phyloP scores from a whole-genome alignment of 2,113 vertebrate genomes.

The Pterophyllum scalare region DNA sequence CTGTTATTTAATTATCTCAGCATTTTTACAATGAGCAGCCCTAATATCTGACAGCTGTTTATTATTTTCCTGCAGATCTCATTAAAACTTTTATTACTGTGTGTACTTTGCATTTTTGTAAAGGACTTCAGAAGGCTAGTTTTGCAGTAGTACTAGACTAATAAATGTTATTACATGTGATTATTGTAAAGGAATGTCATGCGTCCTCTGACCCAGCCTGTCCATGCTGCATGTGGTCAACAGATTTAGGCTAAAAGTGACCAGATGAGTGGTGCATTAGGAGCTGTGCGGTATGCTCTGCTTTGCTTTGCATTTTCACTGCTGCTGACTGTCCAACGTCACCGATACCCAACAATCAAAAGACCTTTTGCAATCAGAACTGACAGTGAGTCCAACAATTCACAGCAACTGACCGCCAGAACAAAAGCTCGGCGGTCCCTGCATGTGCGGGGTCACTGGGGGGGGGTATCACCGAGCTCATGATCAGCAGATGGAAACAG shows the following conservation, averaged over 20 bases:
- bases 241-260: background rate
- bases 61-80: background rate
- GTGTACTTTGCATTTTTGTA: background rate
- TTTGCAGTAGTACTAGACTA: no score
- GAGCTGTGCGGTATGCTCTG: conserved; percentile 11
- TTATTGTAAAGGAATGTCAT: no score
- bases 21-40: background rate
- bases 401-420: background rate
- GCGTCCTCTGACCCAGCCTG: background rate
- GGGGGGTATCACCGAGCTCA: conserved; percentile 28
- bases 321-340: conserved; percentile 48
- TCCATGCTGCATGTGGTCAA: background rate
- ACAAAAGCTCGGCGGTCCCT: conserved; percentile 43
- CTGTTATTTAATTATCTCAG: background rate
- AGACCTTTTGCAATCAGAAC: conserved; percentile 50
- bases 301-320: conserved; percentile 41
- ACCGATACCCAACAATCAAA: conserved; percentile 57
- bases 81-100: background rate
- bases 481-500: conserved; percentile 7
- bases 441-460: conserved; percentile 20
- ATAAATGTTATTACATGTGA: no score
- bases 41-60: accelerated
- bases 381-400: conserved; percentile 41
- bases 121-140: no score
- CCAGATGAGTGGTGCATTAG: background rate